These are phyloP conservation scores for Labroides dimidiatus DNA, from an alignment of 2,797 vertebrate species.

Conservation along the genomic window DNA sequence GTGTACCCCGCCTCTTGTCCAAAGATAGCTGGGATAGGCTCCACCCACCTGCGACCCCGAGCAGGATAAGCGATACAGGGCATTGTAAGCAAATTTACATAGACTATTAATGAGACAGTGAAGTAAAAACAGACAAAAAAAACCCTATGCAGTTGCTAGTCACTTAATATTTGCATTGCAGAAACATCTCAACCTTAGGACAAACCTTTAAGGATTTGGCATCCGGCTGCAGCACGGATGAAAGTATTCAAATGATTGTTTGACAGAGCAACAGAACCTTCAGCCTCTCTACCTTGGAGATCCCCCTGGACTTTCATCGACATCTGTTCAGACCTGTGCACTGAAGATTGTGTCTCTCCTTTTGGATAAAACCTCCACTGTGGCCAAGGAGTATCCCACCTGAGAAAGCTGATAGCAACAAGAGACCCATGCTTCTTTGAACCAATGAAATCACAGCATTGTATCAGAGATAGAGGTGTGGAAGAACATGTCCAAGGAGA, in stretches of 20 bases:
- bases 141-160: not conserved
- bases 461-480: conserved; percentile 12
- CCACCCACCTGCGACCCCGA: no score
- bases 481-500: conserved; percentile 18
- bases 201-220: not conserved
- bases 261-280: no score
- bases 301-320: not conserved
- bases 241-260: not conserved
- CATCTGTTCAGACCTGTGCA: not conserved
- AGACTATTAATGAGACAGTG: not conserved
- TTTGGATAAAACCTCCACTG: not conserved
- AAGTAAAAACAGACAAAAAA: not conserved
- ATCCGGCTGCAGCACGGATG: not conserved
- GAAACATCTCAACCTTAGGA: not conserved
- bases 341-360: not conserved
- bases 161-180: no score
- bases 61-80: no score
- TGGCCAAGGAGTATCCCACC: not conserved
- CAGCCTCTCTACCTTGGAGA: not conserved
- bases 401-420: conserved; percentile 2
- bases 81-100: not conserved
- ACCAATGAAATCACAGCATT: conserved; percentile 7
- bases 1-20: no score
- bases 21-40: no score
- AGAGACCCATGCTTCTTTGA: not conserved